Evolutionary conservation across 2,797 vertebrate species (phyloP), one percentile per base, ranked within the genome.

Genomic region (Brachyrhaphis roseni): DNA sequence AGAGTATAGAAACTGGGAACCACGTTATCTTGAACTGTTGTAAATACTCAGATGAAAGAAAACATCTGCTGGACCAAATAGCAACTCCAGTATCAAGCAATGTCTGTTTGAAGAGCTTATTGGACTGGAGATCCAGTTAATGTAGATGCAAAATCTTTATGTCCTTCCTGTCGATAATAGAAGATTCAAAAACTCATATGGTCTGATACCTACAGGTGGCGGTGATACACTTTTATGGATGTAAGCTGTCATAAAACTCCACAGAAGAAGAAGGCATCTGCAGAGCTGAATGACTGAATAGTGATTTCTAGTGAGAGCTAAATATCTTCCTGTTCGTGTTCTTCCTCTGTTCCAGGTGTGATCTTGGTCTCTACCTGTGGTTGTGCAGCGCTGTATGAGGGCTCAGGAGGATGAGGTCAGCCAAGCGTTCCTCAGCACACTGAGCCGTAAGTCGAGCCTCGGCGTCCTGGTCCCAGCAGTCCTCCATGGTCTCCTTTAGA

Each of bases 401-500:
- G 77, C 96, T 97, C 97, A 98, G 97, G 90, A 97, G 95, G 90
- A 97, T 95, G 64, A 99, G 97, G 75, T 99, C 98, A 76, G 95
- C 95, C 96, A 99, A 97, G 70, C 98, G 95, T 81, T 99, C 97
- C 88, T 98, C 98, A 8, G 98, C 97, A 93, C 98, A 99, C 87
- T 98, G 97, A 0, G 98, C 97, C 0, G 98, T 98, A 72, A 99
- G 96, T 31, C 98, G 95, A 82, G 98, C 98, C 88, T 99, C 98
- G 4, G 98, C 97, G 31, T 99, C 98, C 89, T 99, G 98, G 90
- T 99, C 98, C 98, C 98, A 99, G 76, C 98, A 99, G 91, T 99
- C 98, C 93, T 99, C 98, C 83, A 99, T 98, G 20, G 98, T 98
- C 94, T 99, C 98, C 94, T 98, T 99, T 75, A 99, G 96, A 8